Percentiles rank a stretch among this genome's conserved stretches.
Evolutionary conservation across 2,888 invertebrate species (phyloP).

Genomic region (Spilarctia lutea): DNA sequence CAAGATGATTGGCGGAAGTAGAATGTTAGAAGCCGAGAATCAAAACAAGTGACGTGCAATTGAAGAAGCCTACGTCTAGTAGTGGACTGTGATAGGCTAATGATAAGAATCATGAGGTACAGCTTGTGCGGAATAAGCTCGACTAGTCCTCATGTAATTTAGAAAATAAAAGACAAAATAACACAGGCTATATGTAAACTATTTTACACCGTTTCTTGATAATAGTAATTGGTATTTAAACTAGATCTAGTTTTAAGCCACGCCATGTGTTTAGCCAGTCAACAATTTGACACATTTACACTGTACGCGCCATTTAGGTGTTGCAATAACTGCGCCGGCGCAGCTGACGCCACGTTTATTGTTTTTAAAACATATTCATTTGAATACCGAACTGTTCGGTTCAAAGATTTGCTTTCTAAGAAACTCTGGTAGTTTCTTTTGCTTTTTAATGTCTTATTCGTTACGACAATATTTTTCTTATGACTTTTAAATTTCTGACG

Average conservation of each 20-base stretch:
- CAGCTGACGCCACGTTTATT: constrained; percentile 28
- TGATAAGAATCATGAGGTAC: too few species aligned
- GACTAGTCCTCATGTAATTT: too few species aligned
- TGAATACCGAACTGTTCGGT: constrained; percentile 27
- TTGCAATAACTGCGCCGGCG: constrained; percentile 22
- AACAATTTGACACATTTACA: constrained; percentile 43
- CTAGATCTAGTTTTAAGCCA: constrained; percentile 1
- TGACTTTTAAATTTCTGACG: not conserved
- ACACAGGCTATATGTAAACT: not conserved
- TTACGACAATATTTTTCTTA: constrained; percentile 14
- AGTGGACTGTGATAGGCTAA: too few species aligned
- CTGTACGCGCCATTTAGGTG: constrained; percentile 25
- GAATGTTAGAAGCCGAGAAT: too few species aligned
- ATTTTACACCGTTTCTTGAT: not conserved
- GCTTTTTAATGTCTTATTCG: constrained; percentile 28
- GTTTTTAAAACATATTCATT: constrained; percentile 34
- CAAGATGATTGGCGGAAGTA: too few species aligned
- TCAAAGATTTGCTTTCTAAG: constrained; percentile 36
- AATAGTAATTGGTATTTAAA: constrained; percentile 1
- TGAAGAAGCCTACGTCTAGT: too few species aligned
- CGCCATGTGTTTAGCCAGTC: constrained; percentile 6
- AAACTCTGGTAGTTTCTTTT: constrained; percentile 6
- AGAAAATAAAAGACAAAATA: too few species aligned
- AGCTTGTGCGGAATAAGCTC: too few species aligned
- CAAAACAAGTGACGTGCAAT: too few species aligned